Conservation (phyloP, 2,797 vertebrate genomes). For the Mormyrops attenuatus region DNA sequence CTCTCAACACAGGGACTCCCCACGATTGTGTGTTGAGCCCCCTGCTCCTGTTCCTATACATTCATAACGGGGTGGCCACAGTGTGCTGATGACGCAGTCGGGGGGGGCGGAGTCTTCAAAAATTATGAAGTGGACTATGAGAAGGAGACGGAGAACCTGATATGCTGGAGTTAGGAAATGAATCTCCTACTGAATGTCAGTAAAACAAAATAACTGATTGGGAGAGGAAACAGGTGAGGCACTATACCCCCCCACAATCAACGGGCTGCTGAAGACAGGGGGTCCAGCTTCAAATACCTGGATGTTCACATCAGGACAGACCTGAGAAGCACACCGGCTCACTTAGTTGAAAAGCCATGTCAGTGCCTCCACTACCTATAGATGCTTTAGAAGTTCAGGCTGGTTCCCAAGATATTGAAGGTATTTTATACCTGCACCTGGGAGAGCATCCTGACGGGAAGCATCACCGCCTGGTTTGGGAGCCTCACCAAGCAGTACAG, state of each 20-base stretch:
- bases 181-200: neutral
- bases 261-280: neutral
- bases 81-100: neutral
- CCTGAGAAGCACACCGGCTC: neutral
- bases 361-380: neutral
- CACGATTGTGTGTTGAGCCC: neutral
- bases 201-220: neutral
- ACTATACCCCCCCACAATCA: neutral
- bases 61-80: neutral
- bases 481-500: neutral
- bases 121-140: neutral
- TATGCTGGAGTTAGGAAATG: neutral
- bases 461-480: neutral
- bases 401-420: neutral
- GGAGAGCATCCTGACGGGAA: neutral
- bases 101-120: neutral
- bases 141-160: neutral
- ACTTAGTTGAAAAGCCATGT: neutral
- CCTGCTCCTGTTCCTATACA: neutral
- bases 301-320: neutral
- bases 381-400: neutral
- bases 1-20: neutral
- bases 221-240: neutral
- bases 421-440: neutral
- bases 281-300: neutral